Evolutionary conservation across 2,113 vertebrate species (phyloP).

Genomic region (Pogona vitticeps): DNA sequence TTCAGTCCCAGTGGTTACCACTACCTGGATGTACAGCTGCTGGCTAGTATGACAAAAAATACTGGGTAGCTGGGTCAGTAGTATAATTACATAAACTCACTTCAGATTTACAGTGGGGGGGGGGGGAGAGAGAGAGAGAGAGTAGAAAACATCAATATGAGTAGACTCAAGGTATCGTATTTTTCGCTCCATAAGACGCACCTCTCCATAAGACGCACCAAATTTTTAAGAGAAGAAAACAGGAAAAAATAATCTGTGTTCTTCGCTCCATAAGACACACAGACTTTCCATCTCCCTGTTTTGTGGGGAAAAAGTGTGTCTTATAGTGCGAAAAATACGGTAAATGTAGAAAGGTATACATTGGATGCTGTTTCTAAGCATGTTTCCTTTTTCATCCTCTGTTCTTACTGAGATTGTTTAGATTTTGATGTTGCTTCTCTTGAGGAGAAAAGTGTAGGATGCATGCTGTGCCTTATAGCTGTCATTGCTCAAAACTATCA

Average conservation of each 20-base stretch:
- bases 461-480: constrained; percentile 47
- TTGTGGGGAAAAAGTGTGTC: no score
- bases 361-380: constrained; percentile 23
- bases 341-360: constrained; percentile 30
- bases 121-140: no score
- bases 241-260: no score
- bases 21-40: not conserved
- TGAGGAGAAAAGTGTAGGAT: constrained; percentile 50
- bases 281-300: no score
- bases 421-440: constrained; percentile 32
- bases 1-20: not conserved
- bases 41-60: no score
- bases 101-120: not conserved
- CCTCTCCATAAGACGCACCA: no score
- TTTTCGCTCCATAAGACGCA: no score
- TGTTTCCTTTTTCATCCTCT: not conserved
- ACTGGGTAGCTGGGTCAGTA: not conserved
- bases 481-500: constrained; percentile 32
- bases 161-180: not conserved
- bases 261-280: no score
- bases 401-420: not conserved
- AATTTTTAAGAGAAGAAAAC: no score
- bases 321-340: no score
- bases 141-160: not conserved
- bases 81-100: no score